phyloP scores from a whole-genome alignment of 2,888 invertebrate genomes.

The Anorthoa munda region DNA sequence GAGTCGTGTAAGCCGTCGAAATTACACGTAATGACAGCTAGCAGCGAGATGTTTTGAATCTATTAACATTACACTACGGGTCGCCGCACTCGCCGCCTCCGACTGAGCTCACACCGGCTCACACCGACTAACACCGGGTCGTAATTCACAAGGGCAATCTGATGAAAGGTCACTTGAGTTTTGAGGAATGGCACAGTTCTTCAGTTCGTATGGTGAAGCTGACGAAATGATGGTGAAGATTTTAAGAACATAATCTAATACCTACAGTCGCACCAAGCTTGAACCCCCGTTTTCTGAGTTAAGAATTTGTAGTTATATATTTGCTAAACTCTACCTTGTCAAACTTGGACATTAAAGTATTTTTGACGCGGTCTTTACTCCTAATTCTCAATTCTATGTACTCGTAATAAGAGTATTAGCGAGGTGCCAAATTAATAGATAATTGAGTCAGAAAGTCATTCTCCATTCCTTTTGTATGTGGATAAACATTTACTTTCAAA shows the following conservation, averaged over 20 bases:
- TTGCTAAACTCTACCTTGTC: too few species aligned
- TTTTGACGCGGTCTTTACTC: too few species aligned
- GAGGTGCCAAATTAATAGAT: not conserved
- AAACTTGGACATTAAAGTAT: too few species aligned
- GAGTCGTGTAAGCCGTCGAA: conserved; percentile 57
- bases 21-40: conserved; percentile 71
- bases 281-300: too few species aligned
- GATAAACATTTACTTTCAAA: not conserved
- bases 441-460: not conserved
- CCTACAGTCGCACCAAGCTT: not conserved
- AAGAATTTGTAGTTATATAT: too few species aligned
- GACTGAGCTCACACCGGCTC: conserved; percentile 1
- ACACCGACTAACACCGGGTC: not conserved
- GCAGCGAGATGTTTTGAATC: conserved; percentile 67
- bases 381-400: too few species aligned
- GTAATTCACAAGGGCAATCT: not conserved
- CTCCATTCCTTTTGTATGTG: not conserved
- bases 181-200: not conserved
- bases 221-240: not conserved
- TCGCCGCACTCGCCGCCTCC: conserved; percentile 56
- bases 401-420: too few species aligned
- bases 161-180: conserved; percentile 27
- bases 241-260: not conserved
- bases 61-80: conserved; percentile 67
- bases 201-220: not conserved